Conservation (phyloP, 2,797 vertebrate genomes). For the Molossus molossus region DNA sequence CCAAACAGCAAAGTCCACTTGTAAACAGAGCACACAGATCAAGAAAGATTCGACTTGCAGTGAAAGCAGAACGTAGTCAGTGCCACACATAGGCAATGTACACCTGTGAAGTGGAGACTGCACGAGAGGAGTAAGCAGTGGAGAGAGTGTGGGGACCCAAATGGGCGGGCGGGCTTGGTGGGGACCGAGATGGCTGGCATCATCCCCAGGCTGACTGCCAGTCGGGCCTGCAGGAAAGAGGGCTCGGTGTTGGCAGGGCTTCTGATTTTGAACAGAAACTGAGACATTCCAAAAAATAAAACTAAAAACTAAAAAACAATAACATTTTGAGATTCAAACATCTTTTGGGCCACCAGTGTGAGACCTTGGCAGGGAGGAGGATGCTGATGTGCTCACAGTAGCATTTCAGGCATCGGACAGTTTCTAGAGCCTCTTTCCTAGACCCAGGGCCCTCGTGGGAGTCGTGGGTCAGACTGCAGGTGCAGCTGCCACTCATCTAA, state of each 20-base stretch:
- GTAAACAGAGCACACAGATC: not conserved
- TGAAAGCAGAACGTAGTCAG: not conserved
- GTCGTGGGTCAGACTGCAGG: fast-evolving
- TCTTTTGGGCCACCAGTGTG: not conserved
- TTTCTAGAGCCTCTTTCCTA: not conserved
- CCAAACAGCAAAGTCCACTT: not conserved
- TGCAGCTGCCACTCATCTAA: not conserved
- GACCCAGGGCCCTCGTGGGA: not conserved
- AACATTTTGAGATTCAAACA: conserved; percentile 1
- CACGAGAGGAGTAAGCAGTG: not conserved
- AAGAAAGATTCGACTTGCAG: not conserved
- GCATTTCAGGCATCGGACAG: not conserved
- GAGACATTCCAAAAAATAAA: not conserved
- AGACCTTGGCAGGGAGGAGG: not conserved
- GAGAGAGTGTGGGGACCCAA: too few species aligned
- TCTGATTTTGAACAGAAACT: not conserved
- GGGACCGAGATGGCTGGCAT: not conserved
- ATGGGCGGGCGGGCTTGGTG: not conserved
- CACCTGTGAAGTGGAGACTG: not conserved
- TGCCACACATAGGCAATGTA: fast-evolving
- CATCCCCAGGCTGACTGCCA: not conserved
- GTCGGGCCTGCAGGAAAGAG: not conserved
- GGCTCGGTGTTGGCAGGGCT: not conserved
- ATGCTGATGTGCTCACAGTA: not conserved
- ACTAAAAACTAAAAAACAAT: not conserved